Percentiles rank a stretch among this genome's conserved stretches.
Conservation (phyloP, 2,888 invertebrate species). For the Bellardia bayeri region DNA sequence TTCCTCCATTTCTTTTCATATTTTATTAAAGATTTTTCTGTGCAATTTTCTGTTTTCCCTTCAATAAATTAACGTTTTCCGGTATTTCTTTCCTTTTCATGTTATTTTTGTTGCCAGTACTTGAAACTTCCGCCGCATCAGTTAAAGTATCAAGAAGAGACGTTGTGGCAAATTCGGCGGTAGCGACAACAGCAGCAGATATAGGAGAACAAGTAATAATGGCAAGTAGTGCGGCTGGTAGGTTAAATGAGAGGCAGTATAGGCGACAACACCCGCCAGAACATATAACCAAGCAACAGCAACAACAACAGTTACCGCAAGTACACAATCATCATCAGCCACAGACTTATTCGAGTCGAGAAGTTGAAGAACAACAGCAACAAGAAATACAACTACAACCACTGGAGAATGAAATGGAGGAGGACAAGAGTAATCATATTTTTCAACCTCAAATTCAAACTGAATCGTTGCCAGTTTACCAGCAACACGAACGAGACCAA, state of each 20-base stretch:
- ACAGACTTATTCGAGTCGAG: conserved; percentile 39
- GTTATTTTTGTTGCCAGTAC: conserved; percentile 59
- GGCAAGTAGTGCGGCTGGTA: conserved; percentile 17
- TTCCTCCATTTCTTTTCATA: background rate
- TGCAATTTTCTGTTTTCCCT: conserved; percentile 27
- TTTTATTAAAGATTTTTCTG: conserved; percentile 17
- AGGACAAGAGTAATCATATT: conserved; percentile 56
- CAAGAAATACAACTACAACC: background rate
- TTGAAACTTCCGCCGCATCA: conserved; percentile 71
- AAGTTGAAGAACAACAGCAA: background rate
- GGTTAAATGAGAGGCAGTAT: conserved; percentile 40
- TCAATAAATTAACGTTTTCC: conserved; percentile 67
- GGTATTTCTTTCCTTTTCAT: conserved; percentile 57
- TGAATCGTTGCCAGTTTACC: conserved; percentile 43
- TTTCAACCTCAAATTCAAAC: conserved; percentile 58
- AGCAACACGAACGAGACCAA: conserved; percentile 27
- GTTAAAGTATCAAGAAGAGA: conserved; percentile 58
- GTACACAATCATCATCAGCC: conserved; percentile 40
- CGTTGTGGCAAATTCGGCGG: conserved; percentile 26
- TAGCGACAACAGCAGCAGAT: conserved; percentile 1
- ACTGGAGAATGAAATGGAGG: conserved; percentile 39
- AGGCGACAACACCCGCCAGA: conserved; percentile 53
- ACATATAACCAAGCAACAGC: conserved; percentile 24
- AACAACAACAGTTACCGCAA: conserved; percentile 26
- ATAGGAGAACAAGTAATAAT: conserved; percentile 43